Base-by-base conservation (phyloP, 2,113 vertebrate genomes). In the Xenopus borealis region DNA sequence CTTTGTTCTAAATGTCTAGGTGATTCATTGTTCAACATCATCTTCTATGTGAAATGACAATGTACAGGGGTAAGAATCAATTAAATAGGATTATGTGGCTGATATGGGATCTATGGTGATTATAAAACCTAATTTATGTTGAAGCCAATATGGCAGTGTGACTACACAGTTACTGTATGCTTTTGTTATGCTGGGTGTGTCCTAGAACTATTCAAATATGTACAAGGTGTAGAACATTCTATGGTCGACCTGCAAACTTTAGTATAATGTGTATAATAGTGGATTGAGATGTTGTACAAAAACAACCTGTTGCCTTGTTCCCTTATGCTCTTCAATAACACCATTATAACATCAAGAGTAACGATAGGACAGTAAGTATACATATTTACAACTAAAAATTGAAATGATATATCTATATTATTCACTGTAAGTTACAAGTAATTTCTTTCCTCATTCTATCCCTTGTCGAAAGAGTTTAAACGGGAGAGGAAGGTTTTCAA, bases 111-210 rank as follows among this genome's bases (percentile, higher is more conserved):
- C 19, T 20, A 11, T 20, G 58, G 19, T 55, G 53, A 55, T 55
- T 55, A 55, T n/a, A 55, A 12, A 55, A 1, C 17, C 17, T 55
- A 3, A 55, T 55, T 55, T n/a, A 20, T 61, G 3, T 4, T 10
- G 20, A 11, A 27, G 58, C 20, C 18, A 71, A 62, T 27, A 71
- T 71, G 69, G 69, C 69, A 47, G 69, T 18, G 16, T 62, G 69
- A 23, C n/a, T 50, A 52, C 18, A 47, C 30, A 59, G 53, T 46
- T 20, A 16, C 44, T 11, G 7, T 58, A 58, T 19, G 4, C 3
- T 58, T 58, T 19, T 33, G 10, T 69, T 17, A 50, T 40, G 9
- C 19, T 72, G 70, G 70, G 59, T 72, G 70, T 72, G 70, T 20
- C 69, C 16, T 50, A 12, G 2, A n/a, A 20, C 23, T 20, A 45